Evolutionary conservation across 2,888 invertebrate species (phyloP).

Genomic region (Carcina quercana): DNA sequence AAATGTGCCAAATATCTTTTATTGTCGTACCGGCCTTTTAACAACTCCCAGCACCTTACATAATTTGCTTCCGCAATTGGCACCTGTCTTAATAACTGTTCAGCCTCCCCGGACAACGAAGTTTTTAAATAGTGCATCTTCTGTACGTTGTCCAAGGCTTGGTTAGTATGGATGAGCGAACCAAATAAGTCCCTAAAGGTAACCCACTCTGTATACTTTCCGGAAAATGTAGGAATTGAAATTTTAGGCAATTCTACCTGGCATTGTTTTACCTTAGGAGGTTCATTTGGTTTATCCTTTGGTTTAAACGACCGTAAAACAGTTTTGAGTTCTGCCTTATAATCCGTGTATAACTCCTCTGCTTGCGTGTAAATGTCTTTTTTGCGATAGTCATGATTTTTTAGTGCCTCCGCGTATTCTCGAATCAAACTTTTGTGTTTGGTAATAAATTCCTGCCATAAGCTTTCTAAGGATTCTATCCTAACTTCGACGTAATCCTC

Average conservation of each 20-base stretch:
- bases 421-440: too few species aligned
- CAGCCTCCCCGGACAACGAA: slow-evolving; percentile 18
- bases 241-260: slow-evolving; percentile 10
- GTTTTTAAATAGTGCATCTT: slow-evolving; percentile 20
- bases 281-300: too few species aligned
- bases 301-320: too few species aligned
- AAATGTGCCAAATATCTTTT: slow-evolving; percentile 16
- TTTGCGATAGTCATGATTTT: too few species aligned
- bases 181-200: slow-evolving; percentile 17
- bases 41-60: slow-evolving; percentile 13
- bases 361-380: too few species aligned
- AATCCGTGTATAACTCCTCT: too few species aligned
- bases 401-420: too few species aligned
- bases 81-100: slow-evolving; percentile 16
- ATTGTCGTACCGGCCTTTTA: slow-evolving; percentile 17
- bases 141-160: slow-evolving; percentile 16
- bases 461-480: too few species aligned
- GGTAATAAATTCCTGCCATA: too few species aligned
- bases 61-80: slow-evolving; percentile 15
- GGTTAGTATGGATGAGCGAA: slow-evolving; percentile 18
- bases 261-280: too few species aligned
- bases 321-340: too few species aligned
- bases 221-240: slow-evolving; percentile 13
- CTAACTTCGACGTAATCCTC: too few species aligned
- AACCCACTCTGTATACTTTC: slow-evolving; percentile 18